These are phyloP conservation scores for Podarcis lilfordi DNA, from an alignment of 2,797 vertebrate genomes.

Conservation along the genomic window DNA sequence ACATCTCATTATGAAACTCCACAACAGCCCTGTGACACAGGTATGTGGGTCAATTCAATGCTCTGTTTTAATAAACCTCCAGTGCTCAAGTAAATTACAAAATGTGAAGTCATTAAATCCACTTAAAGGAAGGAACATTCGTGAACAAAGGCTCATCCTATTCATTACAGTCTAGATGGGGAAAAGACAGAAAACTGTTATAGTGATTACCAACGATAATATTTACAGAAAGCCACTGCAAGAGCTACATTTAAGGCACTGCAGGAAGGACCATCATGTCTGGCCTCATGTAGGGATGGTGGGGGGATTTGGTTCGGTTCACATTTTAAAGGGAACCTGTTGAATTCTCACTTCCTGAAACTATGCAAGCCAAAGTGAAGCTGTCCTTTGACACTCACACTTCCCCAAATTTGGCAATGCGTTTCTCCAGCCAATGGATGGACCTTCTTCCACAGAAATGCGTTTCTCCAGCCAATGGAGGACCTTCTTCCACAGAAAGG, in stretches of 20 bases:
- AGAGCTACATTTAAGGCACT: not conserved
- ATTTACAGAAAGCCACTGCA: constrained; percentile 10
- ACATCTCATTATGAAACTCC: constrained; percentile 42
- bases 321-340: too few relatives aligned
- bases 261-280: not conserved
- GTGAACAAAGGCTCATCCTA: constrained; percentile 3
- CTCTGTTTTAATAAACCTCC: constrained; percentile 74
- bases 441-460: too few relatives aligned
- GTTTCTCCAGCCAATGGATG: too few relatives aligned
- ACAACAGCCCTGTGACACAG: constrained; percentile 33
- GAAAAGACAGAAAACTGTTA: constrained; percentile 1
- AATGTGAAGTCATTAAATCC: constrained; percentile 72
- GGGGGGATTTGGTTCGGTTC: too few relatives aligned
- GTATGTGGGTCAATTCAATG: constrained; percentile 70
- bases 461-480: too few relatives aligned
- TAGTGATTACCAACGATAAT: constrained; percentile 12
- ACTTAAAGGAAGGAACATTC: constrained; percentile 70
- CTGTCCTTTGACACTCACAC: too few relatives aligned
- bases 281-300: not conserved
- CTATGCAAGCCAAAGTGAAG: too few relatives aligned
- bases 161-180: constrained; percentile 11
- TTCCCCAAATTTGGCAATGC: too few relatives aligned
- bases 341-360: too few relatives aligned
- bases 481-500: too few relatives aligned
- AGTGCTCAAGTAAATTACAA: constrained; percentile 65